phyloP scores from a whole-genome alignment of 2,888 invertebrate genomes.

The Pachydiplax longipennis region DNA sequence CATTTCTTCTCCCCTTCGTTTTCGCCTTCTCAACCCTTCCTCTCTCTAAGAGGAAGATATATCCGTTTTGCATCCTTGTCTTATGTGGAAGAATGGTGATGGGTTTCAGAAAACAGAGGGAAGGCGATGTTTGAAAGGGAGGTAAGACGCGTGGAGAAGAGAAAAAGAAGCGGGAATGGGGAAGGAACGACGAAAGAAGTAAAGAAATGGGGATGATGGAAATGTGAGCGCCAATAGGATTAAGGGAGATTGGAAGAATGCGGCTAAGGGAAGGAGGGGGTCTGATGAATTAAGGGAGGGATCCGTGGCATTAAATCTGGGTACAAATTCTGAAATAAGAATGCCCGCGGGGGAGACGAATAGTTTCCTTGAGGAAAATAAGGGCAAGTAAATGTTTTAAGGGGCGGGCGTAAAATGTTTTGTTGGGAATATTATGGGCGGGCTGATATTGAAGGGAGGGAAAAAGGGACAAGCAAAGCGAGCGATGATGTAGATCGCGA shows the following conservation, averaged over 20 bases:
- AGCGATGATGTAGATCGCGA: too few species aligned
- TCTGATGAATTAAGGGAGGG: not conserved
- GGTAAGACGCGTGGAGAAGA: not conserved
- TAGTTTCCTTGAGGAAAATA: not conserved
- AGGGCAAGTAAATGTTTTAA: not conserved
- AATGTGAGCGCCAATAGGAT: not conserved
- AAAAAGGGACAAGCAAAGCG: not conserved
- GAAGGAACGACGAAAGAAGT: too few species aligned
- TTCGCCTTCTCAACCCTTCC: too few species aligned
- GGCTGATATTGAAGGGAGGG: not conserved
- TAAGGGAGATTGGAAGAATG: not conserved
- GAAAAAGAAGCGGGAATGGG: too few species aligned
- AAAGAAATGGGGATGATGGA: not conserved
- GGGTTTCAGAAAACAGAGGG: not conserved
- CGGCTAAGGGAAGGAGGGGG: not conserved
- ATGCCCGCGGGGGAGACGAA: not conserved
- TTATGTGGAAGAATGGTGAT: not conserved
- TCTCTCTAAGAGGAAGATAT: not conserved
- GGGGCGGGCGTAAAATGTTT: not conserved
- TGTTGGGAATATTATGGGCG: not conserved
- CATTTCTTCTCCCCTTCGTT: too few species aligned
- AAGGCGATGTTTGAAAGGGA: too few species aligned
- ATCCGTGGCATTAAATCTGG: not conserved
- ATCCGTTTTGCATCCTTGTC: not conserved
- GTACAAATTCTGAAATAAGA: not conserved